Base-by-base conservation (phyloP, 92 coral and sea anemone genomes). In the Palythoa grandis region DNA sequence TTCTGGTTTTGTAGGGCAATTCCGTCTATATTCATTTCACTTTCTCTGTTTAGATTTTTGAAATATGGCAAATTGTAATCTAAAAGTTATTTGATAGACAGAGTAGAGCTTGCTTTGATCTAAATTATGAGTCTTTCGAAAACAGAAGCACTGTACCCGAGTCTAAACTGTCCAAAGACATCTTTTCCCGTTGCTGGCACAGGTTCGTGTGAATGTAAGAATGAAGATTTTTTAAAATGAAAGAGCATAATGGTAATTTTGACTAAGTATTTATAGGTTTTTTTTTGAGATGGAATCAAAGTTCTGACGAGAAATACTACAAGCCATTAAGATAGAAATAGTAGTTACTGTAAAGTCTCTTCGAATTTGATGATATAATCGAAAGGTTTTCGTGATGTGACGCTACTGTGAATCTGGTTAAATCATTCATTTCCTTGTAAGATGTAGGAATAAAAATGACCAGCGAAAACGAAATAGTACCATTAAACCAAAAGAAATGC, bases 361-460 rank as follows among this genome's bases (percentile, higher is more conserved):
- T 12, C 16, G 77, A 78, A 78, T 57, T 40, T 60, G 48, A 19
- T 78, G 54, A 60, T 43, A 66, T 15, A 22, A 40, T 65, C 20
- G 74, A 11, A 80, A 48, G 4, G n/a, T 13, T 80, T 80, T 66
- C 74, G 61, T 66, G 85, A 66, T 80, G 73, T 80, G 73, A 80
- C 70, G 85, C 85, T 48, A 67, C 58, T 40, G 23, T 66, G 84
- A 79, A 48, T 22, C 50, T 37, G 11, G 54, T 72, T 40, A 19
- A 47, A 72, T 39, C 37, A 35, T 38, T 60, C 35, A 60, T 60
- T 80, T 65, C 85, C 85, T 77, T 23, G 52, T 22, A 0, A 11
- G 14, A 6, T 24, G 11, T 63, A 23, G 19, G 69, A 54, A 35
- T 8, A 1, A 12, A 19, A 22, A 23, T 58, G 10, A 0, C 10